Evolutionary conservation across 2,888 invertebrate genomes (phyloP).

Genomic region (Megastigmus dorsalis): DNA sequence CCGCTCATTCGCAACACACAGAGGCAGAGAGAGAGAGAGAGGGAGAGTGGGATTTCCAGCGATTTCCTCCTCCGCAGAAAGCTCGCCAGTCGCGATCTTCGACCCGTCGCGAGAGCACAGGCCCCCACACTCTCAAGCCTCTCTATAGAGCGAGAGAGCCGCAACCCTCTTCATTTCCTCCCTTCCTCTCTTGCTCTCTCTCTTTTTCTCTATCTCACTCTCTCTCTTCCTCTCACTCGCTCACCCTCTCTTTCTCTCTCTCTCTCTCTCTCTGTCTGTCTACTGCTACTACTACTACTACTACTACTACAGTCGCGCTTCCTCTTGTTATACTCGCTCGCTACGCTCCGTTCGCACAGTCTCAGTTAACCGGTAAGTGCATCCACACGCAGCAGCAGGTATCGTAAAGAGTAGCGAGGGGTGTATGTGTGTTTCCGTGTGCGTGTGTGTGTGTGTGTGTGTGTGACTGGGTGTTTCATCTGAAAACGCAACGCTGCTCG

Average conservation of each 20-base stretch:
- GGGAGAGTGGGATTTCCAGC: background rate
- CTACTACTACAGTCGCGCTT: no score
- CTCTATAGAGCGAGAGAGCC: background rate
- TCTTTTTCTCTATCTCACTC: background rate
- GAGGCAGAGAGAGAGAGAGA: no score
- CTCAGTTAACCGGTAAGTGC: conserved; percentile 15
- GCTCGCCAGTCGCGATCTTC: conserved; percentile 47
- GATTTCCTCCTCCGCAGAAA: conserved; percentile 29
- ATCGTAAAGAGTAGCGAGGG: no score
- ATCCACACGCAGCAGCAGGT: no score
- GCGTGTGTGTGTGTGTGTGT: background rate
- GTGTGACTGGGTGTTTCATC: background rate
- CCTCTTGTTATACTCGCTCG: background rate
- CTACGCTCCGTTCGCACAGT: background rate
- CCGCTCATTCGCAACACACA: no score
- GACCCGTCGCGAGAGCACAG: conserved; percentile 40
- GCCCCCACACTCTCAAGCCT: no score
- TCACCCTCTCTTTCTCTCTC: background rate
- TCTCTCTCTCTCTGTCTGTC: background rate
- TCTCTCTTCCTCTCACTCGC: background rate
- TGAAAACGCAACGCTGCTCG: conserved; percentile 29
- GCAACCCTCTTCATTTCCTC: background rate
- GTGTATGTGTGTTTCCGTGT: background rate
- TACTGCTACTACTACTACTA: no score
- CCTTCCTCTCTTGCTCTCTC: background rate